phyloP scores from a whole-genome alignment of 2,797 vertebrate species.

The Poeciliopsis paucimaculata region DNA sequence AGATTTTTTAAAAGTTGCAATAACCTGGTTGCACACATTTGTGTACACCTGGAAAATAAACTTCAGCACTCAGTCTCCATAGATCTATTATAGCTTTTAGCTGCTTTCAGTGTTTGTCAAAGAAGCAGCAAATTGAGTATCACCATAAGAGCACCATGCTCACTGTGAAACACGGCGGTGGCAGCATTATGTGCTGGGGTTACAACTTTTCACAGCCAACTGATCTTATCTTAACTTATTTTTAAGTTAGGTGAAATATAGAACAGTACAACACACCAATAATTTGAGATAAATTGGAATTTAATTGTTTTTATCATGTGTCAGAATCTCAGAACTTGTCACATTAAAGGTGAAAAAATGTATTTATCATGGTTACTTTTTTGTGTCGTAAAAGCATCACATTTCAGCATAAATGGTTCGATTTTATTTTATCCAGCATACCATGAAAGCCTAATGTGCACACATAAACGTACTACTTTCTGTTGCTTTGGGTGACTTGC shows the following conservation, averaged over 20 bases:
- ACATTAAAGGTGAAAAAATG: background rate
- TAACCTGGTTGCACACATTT: background rate
- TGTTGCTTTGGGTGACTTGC: slow-evolving; percentile 44
- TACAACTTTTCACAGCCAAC: background rate
- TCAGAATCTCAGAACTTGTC: background rate
- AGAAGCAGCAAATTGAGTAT: background rate
- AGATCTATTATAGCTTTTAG: background rate
- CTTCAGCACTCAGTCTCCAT: background rate
- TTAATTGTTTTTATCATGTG: background rate
- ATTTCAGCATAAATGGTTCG: background rate
- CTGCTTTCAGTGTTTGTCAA: background rate
- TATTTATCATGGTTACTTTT: background rate
- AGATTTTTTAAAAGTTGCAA: no score
- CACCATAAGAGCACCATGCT: background rate
- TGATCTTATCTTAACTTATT: background rate
- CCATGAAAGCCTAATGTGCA: slow-evolving; percentile 29
- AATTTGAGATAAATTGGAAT: background rate
- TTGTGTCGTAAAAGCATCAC: background rate
- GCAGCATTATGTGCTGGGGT: background rate
- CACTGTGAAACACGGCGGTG: background rate
- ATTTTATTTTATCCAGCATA: background rate
- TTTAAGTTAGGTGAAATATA: background rate
- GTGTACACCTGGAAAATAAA: background rate
- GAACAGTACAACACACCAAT: background rate
- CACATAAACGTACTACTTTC: slow-evolving; percentile 24